Evolutionary conservation across 2,113 vertebrate species (phyloP).

Genomic region (Synchiropus splendidus): DNA sequence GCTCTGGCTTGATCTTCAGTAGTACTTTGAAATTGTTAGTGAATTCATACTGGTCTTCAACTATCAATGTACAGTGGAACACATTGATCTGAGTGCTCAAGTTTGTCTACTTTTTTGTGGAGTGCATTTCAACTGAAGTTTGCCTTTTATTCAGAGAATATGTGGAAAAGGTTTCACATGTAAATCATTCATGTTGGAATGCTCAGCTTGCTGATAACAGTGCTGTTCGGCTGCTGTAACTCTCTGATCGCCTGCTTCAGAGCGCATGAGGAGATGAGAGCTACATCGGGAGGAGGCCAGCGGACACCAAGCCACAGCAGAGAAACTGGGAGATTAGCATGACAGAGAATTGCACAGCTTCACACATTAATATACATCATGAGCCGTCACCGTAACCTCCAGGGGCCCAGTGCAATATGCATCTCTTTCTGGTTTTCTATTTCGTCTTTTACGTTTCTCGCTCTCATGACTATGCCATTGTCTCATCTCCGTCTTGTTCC

Average conservation of each 20-base stretch:
- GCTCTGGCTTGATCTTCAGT: no score
- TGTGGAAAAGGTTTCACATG: no score
- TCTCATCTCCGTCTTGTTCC: slow-evolving; percentile 44
- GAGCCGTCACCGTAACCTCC: slow-evolving; percentile 44
- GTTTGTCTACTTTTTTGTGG: no score
- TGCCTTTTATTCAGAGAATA: no score
- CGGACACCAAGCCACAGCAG: slow-evolving; percentile 49
- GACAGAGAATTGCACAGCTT: slow-evolving; percentile 53
- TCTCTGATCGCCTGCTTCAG: slow-evolving; percentile 58
- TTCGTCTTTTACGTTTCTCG: slow-evolving; percentile 39
- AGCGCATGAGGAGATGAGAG: slow-evolving; percentile 47
- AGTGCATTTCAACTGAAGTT: no score
- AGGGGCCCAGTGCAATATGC: slow-evolving; percentile 40
- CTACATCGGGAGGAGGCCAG: slow-evolving; percentile 38
- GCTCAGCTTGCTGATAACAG: slow-evolving; percentile 67
- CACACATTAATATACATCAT: slow-evolving; percentile 50
- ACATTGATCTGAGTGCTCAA: no score
- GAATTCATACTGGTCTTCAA: no score
- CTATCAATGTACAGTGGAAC: no score
- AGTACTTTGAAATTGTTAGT: no score
- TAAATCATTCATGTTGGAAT: no score
- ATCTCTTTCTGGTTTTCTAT: slow-evolving; percentile 49
- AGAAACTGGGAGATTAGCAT: slow-evolving; percentile 56
- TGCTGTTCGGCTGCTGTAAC: slow-evolving; percentile 58
- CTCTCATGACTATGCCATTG: slow-evolving; percentile 26